Evolutionary conservation across 2,888 invertebrate species (phyloP), one percentile per base, ranked within the genome.

Genomic region (Cremastobaeus sp.): DNA sequence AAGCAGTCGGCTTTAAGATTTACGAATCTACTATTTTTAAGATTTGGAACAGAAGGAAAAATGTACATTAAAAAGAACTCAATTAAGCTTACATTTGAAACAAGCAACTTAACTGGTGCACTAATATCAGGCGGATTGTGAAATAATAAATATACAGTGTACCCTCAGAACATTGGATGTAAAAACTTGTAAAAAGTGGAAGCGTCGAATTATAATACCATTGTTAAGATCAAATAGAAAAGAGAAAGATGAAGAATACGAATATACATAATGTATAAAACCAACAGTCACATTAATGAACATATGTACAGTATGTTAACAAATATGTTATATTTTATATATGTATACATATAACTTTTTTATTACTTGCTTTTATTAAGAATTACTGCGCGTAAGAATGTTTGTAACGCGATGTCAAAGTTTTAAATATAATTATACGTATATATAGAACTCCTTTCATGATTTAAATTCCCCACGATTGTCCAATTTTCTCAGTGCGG

Each of bases 391-490:
- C 62, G 72, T 76, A 68, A 78, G 80, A 76, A 82, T 81, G 82
- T 83, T 84, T 82, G 79, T 84, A 83, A 82, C 79, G 78, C 77
- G 80, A 79, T 82, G 79, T 79, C 79, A 79, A 76, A 77, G 79
- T 74, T 77, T 80, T 80, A 78, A 79, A 83, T 78, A 81, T 77
- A 79, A 79, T 80, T 80, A 77, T 77, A 82, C 73, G 79, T 73
- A 78, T 69, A 78, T 66, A 75, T 73, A 32, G 11, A 50, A 48
- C 4, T 30, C 30, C 18, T 11, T 52, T 28, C 25, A 8, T 39
- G 12, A 54, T 37, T 52, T 50, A 5, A 3, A 9, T 9, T 47
- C 18, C 14, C 30, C 52, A n/a, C n/a, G n/a, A n/a, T n/a, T n/a
- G n/a, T n/a, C n/a, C n/a, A n/a, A n/a, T n/a, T n/a, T n/a, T n/a